Conservation (phyloP, 2,888 invertebrate species). For the Trissonchulus latispiculum region DNA sequence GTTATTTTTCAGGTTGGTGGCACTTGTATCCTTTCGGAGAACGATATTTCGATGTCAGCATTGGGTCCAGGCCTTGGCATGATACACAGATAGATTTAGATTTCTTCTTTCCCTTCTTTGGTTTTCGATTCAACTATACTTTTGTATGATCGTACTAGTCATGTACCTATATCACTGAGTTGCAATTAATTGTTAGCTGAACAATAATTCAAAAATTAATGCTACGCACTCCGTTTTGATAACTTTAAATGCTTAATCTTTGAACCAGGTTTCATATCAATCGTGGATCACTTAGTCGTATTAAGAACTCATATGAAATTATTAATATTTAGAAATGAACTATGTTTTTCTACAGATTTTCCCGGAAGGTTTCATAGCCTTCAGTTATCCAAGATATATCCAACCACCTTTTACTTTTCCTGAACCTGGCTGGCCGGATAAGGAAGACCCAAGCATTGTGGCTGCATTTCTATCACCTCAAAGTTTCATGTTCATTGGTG, state of each 20-base stretch:
- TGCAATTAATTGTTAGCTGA: too few species aligned
- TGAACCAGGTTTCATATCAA: too few species aligned
- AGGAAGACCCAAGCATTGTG: conserved; percentile 31
- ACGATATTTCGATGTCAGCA: conserved; percentile 29
- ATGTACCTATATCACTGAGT: too few species aligned
- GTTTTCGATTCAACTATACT: conserved; percentile 34
- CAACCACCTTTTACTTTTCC: conserved; percentile 35
- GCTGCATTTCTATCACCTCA: conserved; percentile 33
- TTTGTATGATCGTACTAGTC: too few species aligned
- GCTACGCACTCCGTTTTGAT: too few species aligned
- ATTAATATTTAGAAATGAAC: too few species aligned
- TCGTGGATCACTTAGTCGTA: too few species aligned
- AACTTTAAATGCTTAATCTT: too few species aligned
- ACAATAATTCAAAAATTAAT: too few species aligned
- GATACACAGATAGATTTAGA: conserved; percentile 34
- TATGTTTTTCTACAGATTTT: too few species aligned
- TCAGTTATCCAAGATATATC: conserved; percentile 32
- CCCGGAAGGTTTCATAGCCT: conserved; percentile 36
- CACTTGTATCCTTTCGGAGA: conserved; percentile 35
- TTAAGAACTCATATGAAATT: too few species aligned
- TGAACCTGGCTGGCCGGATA: conserved; percentile 33
- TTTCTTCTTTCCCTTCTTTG: conserved; percentile 33
- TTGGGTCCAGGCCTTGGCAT: conserved; percentile 32
- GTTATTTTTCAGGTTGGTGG: conserved; percentile 35
- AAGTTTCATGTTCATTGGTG: conserved; percentile 36